phyloP scores from a whole-genome alignment of 2,797 vertebrate species.

The Pangasius mekongensis region DNA sequence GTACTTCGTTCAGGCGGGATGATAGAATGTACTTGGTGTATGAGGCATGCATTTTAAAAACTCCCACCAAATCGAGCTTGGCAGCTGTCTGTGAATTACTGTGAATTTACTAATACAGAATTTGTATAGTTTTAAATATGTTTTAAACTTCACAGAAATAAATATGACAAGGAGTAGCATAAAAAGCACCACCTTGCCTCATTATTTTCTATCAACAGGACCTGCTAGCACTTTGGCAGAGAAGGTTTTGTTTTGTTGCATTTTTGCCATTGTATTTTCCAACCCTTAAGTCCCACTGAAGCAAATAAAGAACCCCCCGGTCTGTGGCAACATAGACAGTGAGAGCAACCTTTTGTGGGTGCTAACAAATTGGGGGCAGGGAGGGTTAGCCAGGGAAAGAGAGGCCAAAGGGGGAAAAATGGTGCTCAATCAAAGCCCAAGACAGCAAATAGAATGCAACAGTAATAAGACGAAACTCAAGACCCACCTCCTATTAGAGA shows the following conservation, averaged over 20 bases:
- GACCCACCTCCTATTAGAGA: slow-evolving; percentile 27
- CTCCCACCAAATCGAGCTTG: not conserved
- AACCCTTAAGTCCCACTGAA: slow-evolving; percentile 8
- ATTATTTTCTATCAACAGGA: not conserved
- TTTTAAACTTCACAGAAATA: not conserved
- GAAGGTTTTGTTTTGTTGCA: slow-evolving; percentile 25
- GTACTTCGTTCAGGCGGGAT: not conserved
- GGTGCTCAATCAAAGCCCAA: slow-evolving; percentile 39
- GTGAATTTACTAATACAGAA: not conserved
- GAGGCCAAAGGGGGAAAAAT: slow-evolving; percentile 56
- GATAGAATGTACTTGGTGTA: not conserved
- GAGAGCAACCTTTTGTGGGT: slow-evolving; percentile 81
- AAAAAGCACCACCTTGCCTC: not conserved
- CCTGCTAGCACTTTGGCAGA: not conserved
- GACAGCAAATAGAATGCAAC: slow-evolving; percentile 48
- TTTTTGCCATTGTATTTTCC: slow-evolving; percentile 13
- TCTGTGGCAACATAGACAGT: slow-evolving; percentile 1
- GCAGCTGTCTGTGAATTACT: not conserved
- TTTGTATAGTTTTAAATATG: not conserved
- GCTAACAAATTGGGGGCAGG: slow-evolving; percentile 88
- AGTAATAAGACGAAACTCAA: slow-evolving; percentile 52
- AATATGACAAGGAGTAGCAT: not conserved
- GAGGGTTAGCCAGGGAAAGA: slow-evolving; percentile 87
- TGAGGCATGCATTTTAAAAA: not conserved
- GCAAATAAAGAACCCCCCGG: slow-evolving; percentile 6